Conservation (phyloP, 1,140 invertebrate genomes). For the Anastrepha obliqua region DNA sequence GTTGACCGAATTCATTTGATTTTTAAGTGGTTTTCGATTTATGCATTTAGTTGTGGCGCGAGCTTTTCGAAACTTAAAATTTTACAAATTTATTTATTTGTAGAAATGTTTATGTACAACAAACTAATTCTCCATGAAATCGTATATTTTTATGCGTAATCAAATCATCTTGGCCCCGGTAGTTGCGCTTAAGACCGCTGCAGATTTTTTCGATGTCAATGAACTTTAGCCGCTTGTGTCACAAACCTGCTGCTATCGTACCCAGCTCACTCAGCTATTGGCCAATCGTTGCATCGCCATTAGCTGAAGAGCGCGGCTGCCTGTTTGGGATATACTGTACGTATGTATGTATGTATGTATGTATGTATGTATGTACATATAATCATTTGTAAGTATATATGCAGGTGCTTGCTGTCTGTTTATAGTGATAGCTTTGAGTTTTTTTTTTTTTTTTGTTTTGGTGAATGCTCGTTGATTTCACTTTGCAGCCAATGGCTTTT, state of each 20-base stretch:
- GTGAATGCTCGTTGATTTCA: slow-evolving; percentile 37
- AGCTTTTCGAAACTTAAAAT: neutral
- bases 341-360: neutral
- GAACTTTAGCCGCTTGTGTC: slow-evolving; percentile 50
- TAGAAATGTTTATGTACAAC: neutral
- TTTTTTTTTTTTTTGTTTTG: neutral
- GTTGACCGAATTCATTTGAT: neutral
- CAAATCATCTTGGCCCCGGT: slow-evolving; percentile 14
- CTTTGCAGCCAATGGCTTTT: slow-evolving; percentile 28
- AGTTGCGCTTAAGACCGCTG: neutral
- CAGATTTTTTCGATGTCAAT: slow-evolving; percentile 35
- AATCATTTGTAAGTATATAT: neutral
- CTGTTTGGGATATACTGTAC: slow-evolving; percentile 13
- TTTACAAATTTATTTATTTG: neutral
- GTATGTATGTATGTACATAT: neutral
- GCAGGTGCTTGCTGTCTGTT: neutral
- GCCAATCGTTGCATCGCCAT: slow-evolving; percentile 23
- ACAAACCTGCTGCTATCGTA: slow-evolving; percentile 29
- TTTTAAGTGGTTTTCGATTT: neutral
- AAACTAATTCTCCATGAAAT: slow-evolving; percentile 28
- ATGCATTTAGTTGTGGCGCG: neutral
- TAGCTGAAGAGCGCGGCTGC: neutral
- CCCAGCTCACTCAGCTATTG: neutral
- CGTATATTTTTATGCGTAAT: slow-evolving; percentile 30
- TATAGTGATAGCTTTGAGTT: slow-evolving; percentile 14